Base-by-base conservation (phyloP, 2,113 vertebrate species). In the Rousettus leschenaultii region DNA sequence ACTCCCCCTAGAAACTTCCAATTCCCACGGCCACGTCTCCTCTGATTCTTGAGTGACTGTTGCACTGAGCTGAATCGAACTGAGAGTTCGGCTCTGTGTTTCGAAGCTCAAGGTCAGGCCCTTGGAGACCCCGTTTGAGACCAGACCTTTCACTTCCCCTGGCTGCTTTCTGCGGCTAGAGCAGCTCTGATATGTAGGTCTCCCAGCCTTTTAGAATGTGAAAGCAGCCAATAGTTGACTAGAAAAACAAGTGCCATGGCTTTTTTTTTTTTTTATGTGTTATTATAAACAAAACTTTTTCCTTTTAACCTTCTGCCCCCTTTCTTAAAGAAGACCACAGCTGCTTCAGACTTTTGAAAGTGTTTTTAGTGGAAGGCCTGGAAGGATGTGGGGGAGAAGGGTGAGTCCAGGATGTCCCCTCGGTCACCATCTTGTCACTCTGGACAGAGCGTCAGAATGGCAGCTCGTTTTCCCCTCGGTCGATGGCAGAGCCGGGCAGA, bases 401-500 rank as follows among this genome's bases (percentile, higher is more conserved):
- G 51, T 53, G 0, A 0, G 10, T 80, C 40, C 38, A 2, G 30
- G 12, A 78, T 5, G 18, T 22, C 55, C 45, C 65, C 38, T 2
- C 0, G 35, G 86, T 79, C 9, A 8, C 35, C 53, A 24, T 95
- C 97, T 96, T 94, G 28, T 79, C 57, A 57, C 24, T 96, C 11
- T 87, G 93, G 66, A 61, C 71, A 86, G 51, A 65, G 16, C 0
- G 0, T 51, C 51, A 12, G 40, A 5, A 15, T 71, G 88, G 43
- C 85, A 65, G 0, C 19, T 26, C 68, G 86, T 7, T 30, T 70
- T 80, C 77, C 75, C 26, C 68, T 95, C 0, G 0, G 83, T 9
- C 1, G 0, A 2, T 24, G 9, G 5, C 75, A 0, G 89, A 86
- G 93, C 19, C 0, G 8, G 68, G 93, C 40, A 61, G 28, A 26